Evolutionary conservation across 1,140 invertebrate species (phyloP), one percentile per base, ranked within the genome.

Genomic region (Ceratoteleas bidentatus): DNA sequence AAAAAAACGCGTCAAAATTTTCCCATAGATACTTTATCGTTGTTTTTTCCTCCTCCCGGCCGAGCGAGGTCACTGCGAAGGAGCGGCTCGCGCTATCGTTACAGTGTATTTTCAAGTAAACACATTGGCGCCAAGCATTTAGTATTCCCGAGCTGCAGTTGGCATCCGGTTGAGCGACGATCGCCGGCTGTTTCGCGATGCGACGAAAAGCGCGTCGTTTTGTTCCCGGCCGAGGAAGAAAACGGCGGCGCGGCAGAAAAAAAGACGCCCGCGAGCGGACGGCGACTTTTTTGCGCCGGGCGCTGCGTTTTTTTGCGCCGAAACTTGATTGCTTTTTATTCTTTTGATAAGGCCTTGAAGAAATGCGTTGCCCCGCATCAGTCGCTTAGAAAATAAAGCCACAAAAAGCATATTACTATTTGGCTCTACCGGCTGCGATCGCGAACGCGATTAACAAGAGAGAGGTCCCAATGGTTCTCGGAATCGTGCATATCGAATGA

Each of bases 61-160:
- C 65, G 62, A 81, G 65, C 85, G 85, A 86, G 75, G 75, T 83
- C 81, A 79, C 72, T 34, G 74, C 61, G 43, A 79, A 76, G 79
- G 65, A 77, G 76, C 75, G 81, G 56, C 57, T 52, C 72, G 69
- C 62, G 81, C 70, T 83, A 81, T 86, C 84, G 74, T 85, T 84
- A 78, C 74, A 82, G 81, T 86, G 78, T 86, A 83, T 86, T 85
- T 87, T 86, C 85, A 85, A 79, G 88, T 87, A 87, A 87, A 88
- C 85, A 88, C 81, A 87, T 85, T 83, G 83, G 80, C 69, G 73
- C 72, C 65, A 73, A 80, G 66, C 85, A 84, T 88, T 89, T 89
- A 88, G 86, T 90, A 90, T 90, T 88, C 88, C 84, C 75, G 69
- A 76, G 85, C 84, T 87, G 87, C 85, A 85, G 83, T 86, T 85